These are phyloP conservation scores for Drosophila guanche DNA, from an alignment of 1,140 invertebrate genomes.

Conservation along the genomic window DNA sequence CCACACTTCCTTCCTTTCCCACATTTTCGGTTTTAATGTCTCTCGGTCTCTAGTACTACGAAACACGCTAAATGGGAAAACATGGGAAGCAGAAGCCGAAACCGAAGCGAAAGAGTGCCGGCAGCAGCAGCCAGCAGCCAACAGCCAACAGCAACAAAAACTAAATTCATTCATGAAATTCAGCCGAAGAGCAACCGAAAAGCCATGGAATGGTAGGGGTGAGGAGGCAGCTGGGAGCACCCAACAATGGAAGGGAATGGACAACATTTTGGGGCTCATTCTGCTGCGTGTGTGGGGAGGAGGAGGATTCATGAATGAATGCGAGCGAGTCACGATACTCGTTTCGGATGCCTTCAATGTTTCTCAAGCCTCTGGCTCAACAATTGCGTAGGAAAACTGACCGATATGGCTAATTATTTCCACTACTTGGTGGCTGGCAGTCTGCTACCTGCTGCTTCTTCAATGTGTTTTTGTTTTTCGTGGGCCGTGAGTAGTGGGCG, in stretches of 20 bases:
- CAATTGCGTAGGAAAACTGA: conserved; percentile 26
- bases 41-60: conserved; percentile 39
- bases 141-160: conserved; percentile 40
- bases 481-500: conserved; percentile 27
- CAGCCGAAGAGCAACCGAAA: conserved; percentile 41
- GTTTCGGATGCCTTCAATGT: conserved; percentile 11
- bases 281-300: neutral
- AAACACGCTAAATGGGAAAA: conserved; percentile 28
- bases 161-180: conserved; percentile 79
- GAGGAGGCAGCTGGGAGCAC: neutral
- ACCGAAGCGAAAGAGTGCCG: conserved; percentile 12
- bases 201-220: conserved; percentile 8
- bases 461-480: conserved; percentile 9
- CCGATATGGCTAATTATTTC: conserved; percentile 34
- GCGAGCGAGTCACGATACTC: neutral
- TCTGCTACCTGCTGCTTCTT: conserved; percentile 6
- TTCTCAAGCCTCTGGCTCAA: conserved; percentile 9
- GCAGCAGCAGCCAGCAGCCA: too few relatives aligned
- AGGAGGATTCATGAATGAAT: conserved; percentile 32
- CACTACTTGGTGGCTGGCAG: conserved; percentile 11
- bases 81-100: conserved; percentile 47
- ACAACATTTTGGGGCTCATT: too few relatives aligned
- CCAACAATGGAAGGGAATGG: too few relatives aligned
- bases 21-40: conserved; percentile 32
- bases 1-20: conserved; percentile 74